Evolutionary conservation across 2,888 invertebrate species (phyloP).

Genomic region (Stictocephala bisonia): DNA sequence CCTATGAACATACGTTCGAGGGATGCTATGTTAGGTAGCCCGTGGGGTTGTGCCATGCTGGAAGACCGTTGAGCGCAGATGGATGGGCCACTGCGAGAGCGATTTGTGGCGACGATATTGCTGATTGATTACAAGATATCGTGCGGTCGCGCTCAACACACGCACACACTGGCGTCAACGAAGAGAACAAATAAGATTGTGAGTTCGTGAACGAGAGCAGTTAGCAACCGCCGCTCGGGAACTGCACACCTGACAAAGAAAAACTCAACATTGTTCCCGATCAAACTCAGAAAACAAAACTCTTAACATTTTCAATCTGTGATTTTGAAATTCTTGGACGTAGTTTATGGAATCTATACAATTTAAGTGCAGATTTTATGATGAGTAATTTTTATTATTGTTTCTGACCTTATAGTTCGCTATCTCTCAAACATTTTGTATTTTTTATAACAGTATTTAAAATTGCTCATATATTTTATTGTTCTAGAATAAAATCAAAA

Average conservation of each 20-base stretch:
- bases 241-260: constrained; percentile 6
- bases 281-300: not conserved
- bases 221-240: not conserved
- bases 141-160: not conserved
- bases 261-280: no score
- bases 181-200: not conserved
- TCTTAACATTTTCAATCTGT: not conserved
- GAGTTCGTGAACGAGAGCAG: not conserved
- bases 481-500: no score
- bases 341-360: not conserved
- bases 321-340: not conserved
- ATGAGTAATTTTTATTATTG: no score
- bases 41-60: no score
- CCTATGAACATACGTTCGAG: no score
- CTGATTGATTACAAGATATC: constrained; percentile 38
- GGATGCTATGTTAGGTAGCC: no score
- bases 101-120: constrained; percentile 28
- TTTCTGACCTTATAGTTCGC: no score
- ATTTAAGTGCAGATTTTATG: no score
- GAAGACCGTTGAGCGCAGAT: no score
- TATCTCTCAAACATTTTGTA: no score
- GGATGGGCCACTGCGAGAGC: not conserved
- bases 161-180: not conserved
- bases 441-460: no score
- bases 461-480: no score